These are phyloP conservation scores for Trimorus sp. DNA, from an alignment of 2,888 invertebrate species.

Conservation along the genomic window DNA sequence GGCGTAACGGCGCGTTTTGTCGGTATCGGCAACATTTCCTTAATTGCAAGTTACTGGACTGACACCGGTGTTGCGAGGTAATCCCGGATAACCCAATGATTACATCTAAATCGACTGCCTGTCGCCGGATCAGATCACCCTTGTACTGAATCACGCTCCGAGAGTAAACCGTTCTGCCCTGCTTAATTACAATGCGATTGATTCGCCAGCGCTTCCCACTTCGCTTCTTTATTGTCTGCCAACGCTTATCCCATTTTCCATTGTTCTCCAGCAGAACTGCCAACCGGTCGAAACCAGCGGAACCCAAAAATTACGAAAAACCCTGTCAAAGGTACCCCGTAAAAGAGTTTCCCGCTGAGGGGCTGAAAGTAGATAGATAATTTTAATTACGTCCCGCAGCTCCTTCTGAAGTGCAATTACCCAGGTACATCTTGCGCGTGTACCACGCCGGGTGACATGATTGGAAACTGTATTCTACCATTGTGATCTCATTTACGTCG, in stretches of 20 bases:
- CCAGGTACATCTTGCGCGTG: constrained; percentile 65
- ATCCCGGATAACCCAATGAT: constrained; percentile 71
- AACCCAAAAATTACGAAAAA: not conserved
- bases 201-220: constrained; percentile 71
- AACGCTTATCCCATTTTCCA: constrained; percentile 27
- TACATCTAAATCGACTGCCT: constrained; percentile 71
- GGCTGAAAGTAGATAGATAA: constrained; percentile 39
- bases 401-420: constrained; percentile 68
- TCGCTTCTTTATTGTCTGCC: constrained; percentile 49
- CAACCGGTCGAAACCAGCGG: too few relatives aligned
- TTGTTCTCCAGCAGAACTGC: constrained; percentile 4
- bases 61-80: constrained; percentile 62
- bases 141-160: constrained; percentile 61
- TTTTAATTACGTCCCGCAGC: constrained; percentile 55
- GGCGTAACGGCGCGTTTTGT: constrained; percentile 40
- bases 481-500: constrained; percentile 79
- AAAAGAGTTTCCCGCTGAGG: too few relatives aligned
- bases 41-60: constrained; percentile 67
- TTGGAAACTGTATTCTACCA: constrained; percentile 77
- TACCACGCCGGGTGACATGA: constrained; percentile 71
- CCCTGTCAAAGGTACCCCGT: too few relatives aligned
- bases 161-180: constrained; percentile 59
- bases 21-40: constrained; percentile 62
- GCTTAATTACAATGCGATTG: constrained; percentile 78
- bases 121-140: constrained; percentile 67